A percentile compares a stretch with the other conserved stretches of the same genome.
These are phyloP conservation scores for Leptobrachium leishanense DNA, from an alignment of 2,113 vertebrate species.

Conservation along the genomic window DNA sequence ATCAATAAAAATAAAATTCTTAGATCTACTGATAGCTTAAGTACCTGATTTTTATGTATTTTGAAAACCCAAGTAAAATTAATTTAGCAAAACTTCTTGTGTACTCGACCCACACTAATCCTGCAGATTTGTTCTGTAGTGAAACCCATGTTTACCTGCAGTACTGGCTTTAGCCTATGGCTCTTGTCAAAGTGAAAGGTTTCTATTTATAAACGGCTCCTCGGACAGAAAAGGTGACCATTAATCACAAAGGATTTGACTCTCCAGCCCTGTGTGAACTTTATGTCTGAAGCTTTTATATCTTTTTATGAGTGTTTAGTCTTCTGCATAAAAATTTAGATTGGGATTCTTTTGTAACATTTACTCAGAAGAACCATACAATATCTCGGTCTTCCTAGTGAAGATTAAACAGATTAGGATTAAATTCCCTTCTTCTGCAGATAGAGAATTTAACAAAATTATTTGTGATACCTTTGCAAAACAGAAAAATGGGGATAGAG, in stretches of 20 bases:
- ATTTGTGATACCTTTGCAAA: too few species aligned
- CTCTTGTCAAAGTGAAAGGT: constrained; percentile 6
- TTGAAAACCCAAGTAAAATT: neutral
- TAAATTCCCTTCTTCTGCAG: too few species aligned
- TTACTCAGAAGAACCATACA: too few species aligned
- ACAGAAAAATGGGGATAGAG: too few species aligned
- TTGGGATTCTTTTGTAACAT: neutral
- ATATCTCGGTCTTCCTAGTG: too few species aligned
- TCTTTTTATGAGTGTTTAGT: neutral
- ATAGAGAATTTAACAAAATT: too few species aligned
- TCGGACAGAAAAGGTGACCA: constrained; percentile 34
- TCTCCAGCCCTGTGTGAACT: neutral
- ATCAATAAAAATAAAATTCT: too few species aligned
- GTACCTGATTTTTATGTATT: neutral
- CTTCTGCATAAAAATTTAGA: neutral
- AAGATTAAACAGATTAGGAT: too few species aligned
- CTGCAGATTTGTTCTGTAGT: neutral
- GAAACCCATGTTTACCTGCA: neutral
- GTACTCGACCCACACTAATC: constrained; percentile 1
- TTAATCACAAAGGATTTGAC: constrained; percentile 14
- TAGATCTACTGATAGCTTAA: neutral
- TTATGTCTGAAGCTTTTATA: neutral
- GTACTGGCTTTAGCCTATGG: neutral
- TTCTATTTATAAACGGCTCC: constrained; percentile 11
- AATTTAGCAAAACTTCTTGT: neutral